Base-by-base conservation (phyloP, 53 echinoderm and acorn worm genomes). In the Paracentrotus lividus region DNA sequence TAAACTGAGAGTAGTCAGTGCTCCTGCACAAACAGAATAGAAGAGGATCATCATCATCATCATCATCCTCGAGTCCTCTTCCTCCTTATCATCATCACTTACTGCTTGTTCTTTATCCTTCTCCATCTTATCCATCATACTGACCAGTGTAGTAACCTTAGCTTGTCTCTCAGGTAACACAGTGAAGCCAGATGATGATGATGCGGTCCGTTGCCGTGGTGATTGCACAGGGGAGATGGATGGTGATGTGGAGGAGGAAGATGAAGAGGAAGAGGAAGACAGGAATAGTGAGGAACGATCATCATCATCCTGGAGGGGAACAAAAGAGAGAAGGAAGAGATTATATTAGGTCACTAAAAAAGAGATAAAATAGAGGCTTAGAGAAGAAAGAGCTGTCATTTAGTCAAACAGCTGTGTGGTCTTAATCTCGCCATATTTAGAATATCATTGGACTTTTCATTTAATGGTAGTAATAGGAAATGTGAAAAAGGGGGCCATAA, bases 11-110 rank as follows among this genome's bases (percentile, higher is more conserved):
- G 36, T 95, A 96, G 78, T 97, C 99, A 0, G 97, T 85, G 24
- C 96, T 95, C 49, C 93, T 95, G 85, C 99, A 99, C 52, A 99
- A 92, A 84, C 99, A 99, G 64, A 96, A 97, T 29, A 94, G 31
- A 20, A 93, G 93, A 13, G 95, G 86, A 31, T 93, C 95, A 23
- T 88, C 92, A 8, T 59, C 57, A 24, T 93, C 85, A 72, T 90
- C 49, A 77, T 85, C 27, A 78, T 95, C 85, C 88, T 93, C 61
- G 92, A 90, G 5, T 93, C 86, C 85, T 93, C 60, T 76, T 85
- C 66, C 93, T 85, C 53, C 95, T 96, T 76, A 93, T 95, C 92
- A 94, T 94, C 69, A 45, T 96, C 42, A 96, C 94, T 58, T n/a
- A 69, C 14, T n/a, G n/a, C n/a, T n/a, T n/a, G n/a, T 13, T 92